Percentiles rank a stretch among this genome's conserved stretches.
phyloP scores from a whole-genome alignment of 92 coral and sea anemone genomes.

The Palythoa heliodiscus region DNA sequence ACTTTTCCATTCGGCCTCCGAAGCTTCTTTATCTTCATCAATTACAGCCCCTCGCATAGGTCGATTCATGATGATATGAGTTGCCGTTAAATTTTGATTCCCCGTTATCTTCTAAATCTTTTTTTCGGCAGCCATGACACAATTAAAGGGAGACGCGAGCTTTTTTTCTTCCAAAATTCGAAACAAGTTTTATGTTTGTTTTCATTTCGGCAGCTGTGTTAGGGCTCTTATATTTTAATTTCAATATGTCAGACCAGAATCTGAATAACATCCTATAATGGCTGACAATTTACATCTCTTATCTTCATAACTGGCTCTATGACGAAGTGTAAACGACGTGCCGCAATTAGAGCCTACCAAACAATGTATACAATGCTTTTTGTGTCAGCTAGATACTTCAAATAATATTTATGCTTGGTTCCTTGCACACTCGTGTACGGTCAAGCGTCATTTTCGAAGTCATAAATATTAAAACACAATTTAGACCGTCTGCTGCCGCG shows the following conservation, averaged over 20 bases:
- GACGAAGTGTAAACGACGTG: constrained; percentile 14
- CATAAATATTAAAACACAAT: neutral
- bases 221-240: neutral
- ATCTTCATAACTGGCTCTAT: neutral
- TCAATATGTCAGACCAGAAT: neutral
- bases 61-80: no score
- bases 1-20: no score
- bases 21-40: no score
- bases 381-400: neutral
- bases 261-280: neutral
- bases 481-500: neutral
- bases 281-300: constrained; percentile 11
- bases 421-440: neutral
- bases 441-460: neutral
- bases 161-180: no score
- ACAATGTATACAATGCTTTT: neutral
- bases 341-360: neutral
- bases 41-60: no score
- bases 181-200: no score
- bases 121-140: no score
- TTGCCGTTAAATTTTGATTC: no score
- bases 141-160: no score
- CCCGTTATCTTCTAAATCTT: no score
- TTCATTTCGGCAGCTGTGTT: no score
- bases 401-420: neutral